Conservation (phyloP, 2,113 vertebrate genomes). For the Candoia aspera region DNA sequence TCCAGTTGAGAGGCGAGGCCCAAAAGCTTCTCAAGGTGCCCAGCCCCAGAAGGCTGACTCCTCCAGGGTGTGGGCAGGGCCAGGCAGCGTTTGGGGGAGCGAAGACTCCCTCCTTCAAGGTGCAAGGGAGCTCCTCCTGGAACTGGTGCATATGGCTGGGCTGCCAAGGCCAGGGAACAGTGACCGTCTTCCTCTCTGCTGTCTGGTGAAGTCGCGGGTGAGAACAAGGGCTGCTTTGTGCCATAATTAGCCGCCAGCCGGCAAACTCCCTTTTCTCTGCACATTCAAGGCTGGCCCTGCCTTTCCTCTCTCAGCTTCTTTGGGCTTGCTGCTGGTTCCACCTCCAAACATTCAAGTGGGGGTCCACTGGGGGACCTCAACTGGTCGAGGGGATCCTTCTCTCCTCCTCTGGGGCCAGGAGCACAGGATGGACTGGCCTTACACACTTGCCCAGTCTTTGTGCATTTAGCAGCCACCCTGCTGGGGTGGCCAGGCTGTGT, state of each 20-base stretch:
- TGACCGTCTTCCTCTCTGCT: background rate
- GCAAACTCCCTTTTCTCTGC: background rate
- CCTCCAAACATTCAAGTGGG: background rate
- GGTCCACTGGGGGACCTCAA: too few species aligned
- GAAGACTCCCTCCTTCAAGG: background rate
- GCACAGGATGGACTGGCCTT: too few species aligned
- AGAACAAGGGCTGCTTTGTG: conserved; percentile 27
- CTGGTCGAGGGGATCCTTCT: background rate
- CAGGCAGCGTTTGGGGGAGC: background rate
- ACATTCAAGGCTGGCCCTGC: background rate
- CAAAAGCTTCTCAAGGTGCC: background rate
- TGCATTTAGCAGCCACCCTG: background rate
- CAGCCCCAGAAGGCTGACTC: background rate
- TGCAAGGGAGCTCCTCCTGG: background rate
- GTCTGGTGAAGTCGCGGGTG: background rate
- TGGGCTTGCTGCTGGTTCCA: background rate
- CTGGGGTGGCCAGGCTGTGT: background rate
- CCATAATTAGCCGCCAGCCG: background rate
- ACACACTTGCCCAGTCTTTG: background rate
- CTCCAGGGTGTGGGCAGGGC: background rate
- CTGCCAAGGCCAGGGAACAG: background rate
- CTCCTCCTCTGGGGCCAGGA: background rate
- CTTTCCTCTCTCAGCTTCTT: background rate
- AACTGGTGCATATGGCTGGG: background rate
- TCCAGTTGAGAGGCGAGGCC: background rate